These are phyloP conservation scores for Acleris literana DNA, from an alignment of 2,888 invertebrate species.

Conservation along the genomic window DNA sequence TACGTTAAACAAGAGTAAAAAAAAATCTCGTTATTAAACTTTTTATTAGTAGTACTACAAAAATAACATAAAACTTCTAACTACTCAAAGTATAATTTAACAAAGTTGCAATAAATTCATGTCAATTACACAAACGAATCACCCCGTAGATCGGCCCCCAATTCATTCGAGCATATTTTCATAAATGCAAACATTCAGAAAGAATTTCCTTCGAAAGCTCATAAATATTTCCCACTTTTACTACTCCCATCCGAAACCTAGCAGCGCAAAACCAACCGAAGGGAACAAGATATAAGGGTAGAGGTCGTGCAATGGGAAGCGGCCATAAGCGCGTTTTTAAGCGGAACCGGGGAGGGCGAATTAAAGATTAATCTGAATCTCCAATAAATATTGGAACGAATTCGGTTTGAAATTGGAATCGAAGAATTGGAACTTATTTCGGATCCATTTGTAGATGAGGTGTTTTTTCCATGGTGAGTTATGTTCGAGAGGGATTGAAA, in stretches of 20 bases:
- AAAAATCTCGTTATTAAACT: too few relatives aligned
- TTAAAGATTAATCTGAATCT: slow-evolving; percentile 80
- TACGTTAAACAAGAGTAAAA: too few relatives aligned
- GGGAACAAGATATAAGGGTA: slow-evolving; percentile 41
- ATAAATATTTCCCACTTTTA: slow-evolving; percentile 82
- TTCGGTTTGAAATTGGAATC: slow-evolving; percentile 77
- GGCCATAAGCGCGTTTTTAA: slow-evolving; percentile 78
- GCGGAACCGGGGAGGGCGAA: slow-evolving; percentile 63
- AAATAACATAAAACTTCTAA: background rate
- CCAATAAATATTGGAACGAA: slow-evolving; percentile 80
- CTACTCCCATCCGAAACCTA: slow-evolving; percentile 55
- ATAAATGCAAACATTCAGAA: slow-evolving; percentile 83
- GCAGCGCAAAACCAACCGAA: slow-evolving; percentile 49
- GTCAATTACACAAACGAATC: slow-evolving; percentile 39
- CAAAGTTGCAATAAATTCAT: slow-evolving; percentile 29
- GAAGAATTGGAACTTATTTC: slow-evolving; percentile 79
- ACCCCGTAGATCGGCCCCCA: slow-evolving; percentile 52
- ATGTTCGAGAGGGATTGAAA: slow-evolving; percentile 40
- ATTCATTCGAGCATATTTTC: slow-evolving; percentile 81
- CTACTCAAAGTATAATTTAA: background rate
- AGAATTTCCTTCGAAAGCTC: slow-evolving; percentile 82
- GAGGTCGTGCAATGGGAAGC: slow-evolving; percentile 42
- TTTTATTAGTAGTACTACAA: too few relatives aligned
- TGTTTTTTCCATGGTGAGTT: slow-evolving; percentile 70
- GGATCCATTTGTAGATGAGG: slow-evolving; percentile 79